These are phyloP conservation scores for Anthoscopus minutus DNA, from an alignment of 2,113 vertebrate genomes.

Conservation along the genomic window DNA sequence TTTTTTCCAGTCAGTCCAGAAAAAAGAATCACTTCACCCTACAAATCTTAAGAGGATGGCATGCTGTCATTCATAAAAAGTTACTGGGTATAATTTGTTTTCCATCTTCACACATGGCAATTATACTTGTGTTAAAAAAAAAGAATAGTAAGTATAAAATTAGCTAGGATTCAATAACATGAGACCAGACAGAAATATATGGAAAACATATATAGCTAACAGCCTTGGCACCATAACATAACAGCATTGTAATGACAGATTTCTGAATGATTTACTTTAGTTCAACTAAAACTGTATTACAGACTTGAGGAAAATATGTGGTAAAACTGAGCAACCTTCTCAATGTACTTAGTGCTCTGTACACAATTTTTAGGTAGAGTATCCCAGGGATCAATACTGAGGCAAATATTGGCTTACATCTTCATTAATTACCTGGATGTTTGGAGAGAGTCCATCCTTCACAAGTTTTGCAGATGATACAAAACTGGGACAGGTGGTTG, in stretches of 20 bases:
- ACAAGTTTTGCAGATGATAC: not conserved
- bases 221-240: not conserved
- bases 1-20: not conserved
- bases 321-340: not conserved
- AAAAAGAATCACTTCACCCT: not conserved
- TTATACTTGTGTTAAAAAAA: not conserved
- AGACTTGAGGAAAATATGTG: not conserved
- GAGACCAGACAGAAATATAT: not conserved
- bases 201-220: not conserved
- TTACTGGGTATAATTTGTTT: not conserved
- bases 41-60: not conserved
- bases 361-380: not conserved
- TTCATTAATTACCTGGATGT: not conserved
- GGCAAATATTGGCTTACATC: not conserved
- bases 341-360: not conserved
- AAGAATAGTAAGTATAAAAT: not conserved
- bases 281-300: not conserved
- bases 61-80: not conserved
- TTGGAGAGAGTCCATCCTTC: not conserved
- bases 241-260: not conserved
- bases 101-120: not conserved
- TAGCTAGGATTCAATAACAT: not conserved
- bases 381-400: not conserved
- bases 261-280: not conserved
- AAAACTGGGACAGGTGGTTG: not conserved